Evolutionary conservation across 2,888 invertebrate species (phyloP).

Genomic region (Ischnura elegans): DNA sequence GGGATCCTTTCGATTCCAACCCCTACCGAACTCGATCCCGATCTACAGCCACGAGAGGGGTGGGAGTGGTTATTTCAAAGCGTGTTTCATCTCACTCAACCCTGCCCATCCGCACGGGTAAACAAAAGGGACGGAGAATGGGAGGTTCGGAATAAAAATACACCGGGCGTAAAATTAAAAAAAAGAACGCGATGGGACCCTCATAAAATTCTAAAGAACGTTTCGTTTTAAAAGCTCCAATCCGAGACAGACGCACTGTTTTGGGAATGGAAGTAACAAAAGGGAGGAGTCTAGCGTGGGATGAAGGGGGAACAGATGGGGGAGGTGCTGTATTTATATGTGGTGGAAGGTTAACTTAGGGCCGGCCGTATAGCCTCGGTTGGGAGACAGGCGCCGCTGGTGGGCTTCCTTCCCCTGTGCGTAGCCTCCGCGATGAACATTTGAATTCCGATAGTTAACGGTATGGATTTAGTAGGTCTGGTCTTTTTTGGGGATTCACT

Average conservation of each 20-base stretch:
- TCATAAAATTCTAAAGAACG: conserved; percentile 13
- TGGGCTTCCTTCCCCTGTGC: neutral
- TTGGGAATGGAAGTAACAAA: neutral
- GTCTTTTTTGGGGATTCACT: no score
- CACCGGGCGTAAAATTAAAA: neutral
- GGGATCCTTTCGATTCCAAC: neutral
- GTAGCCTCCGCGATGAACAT: no score
- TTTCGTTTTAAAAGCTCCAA: conserved; percentile 11
- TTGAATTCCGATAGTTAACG: no score
- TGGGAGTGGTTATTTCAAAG: neutral
- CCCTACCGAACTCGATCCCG: neutral
- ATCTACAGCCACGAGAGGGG: no score
- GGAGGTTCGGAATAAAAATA: conserved; percentile 8
- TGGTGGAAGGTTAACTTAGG: neutral
- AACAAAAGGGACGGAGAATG: conserved; percentile 12
- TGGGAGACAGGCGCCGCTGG: neutral
- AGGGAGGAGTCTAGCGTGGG: neutral
- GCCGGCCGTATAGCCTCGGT: neutral
- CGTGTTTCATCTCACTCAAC: neutral
- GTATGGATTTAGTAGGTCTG: no score
- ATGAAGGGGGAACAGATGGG: neutral
- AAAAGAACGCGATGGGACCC: neutral
- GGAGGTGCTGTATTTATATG: neutral
- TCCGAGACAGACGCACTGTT: neutral
- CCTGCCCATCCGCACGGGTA: neutral